Conservation (phyloP, 2,888 invertebrate species). For the Ephialtes manifestator region DNA sequence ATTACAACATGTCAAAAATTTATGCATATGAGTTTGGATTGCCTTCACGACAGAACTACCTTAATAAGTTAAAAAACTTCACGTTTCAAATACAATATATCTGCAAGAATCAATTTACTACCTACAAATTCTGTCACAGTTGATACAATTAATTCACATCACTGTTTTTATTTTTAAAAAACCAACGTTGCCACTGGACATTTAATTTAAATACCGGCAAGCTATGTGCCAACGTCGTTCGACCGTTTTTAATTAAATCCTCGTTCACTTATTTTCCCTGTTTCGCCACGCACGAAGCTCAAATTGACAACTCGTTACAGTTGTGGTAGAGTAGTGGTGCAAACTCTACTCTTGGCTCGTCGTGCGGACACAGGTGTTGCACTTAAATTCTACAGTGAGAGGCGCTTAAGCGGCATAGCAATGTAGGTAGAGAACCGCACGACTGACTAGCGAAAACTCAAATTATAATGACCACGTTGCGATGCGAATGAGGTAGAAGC, state of each 20-base stretch:
- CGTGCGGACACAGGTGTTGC: neutral
- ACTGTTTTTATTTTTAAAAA: neutral
- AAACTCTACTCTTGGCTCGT: neutral
- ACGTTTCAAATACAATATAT: neutral
- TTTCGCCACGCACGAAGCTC: slow-evolving; percentile 5
- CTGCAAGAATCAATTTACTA: neutral
- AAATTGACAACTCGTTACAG: slow-evolving; percentile 26
- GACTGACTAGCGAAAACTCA: slow-evolving; percentile 10
- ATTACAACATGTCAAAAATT: no score
- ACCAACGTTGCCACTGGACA: neutral
- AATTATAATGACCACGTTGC: slow-evolving; percentile 23
- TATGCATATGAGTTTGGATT: no score
- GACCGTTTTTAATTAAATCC: slow-evolving; percentile 15
- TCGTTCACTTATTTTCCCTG: slow-evolving; percentile 7
- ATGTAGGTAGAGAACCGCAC: neutral
- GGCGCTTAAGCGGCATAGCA: slow-evolving; percentile 7
- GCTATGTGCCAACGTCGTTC: slow-evolving; percentile 10
- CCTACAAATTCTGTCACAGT: neutral
- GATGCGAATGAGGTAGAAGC: slow-evolving; percentile 1
- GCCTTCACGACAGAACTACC: no score
- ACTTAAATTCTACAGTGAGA: slow-evolving; percentile 22
- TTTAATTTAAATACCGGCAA: neutral
- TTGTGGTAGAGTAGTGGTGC: slow-evolving; percentile 2
- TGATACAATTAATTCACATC: neutral
- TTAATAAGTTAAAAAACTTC: neutral